These are phyloP conservation scores for Alsophila aescularia DNA, from an alignment of 2,888 invertebrate species.

Conservation along the genomic window DNA sequence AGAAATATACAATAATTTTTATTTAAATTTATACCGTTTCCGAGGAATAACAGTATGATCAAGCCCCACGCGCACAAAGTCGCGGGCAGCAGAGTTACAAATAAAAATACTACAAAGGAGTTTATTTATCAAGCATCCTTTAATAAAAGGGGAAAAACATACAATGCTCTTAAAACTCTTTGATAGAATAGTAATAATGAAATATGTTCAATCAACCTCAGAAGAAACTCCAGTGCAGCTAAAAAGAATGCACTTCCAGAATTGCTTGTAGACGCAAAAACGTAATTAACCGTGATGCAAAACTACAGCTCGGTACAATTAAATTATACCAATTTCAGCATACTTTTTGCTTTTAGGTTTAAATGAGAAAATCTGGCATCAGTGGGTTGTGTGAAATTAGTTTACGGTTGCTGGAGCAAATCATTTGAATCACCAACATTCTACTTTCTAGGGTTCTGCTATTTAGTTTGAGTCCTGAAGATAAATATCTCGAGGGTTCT, in stretches of 20 bases:
- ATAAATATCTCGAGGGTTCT: no score
- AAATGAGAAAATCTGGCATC: conserved; percentile 16
- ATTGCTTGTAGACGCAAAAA: conserved; percentile 12
- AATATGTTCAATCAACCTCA: background rate
- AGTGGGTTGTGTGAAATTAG: conserved; percentile 9
- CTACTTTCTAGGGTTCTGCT: background rate
- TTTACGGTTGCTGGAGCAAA: conserved; percentile 4
- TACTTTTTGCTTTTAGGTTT: conserved; percentile 17
- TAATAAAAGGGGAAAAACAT: no score
- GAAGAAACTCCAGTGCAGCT: background rate
- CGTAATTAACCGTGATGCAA: conserved; percentile 13
- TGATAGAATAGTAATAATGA: background rate
- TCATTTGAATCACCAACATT: conserved; percentile 11
- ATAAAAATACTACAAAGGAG: no score
- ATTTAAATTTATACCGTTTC: no score
- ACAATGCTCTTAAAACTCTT: no score
- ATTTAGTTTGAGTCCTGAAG: background rate
- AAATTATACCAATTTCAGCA: conserved; percentile 15
- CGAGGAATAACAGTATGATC: no score
- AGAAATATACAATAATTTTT: no score
- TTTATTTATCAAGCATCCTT: no score
- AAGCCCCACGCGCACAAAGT: no score
- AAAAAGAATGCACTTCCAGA: conserved; percentile 1
- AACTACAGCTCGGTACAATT: conserved; percentile 16
- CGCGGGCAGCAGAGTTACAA: no score